Percentiles rank a stretch among this genome's conserved stretches.
Conservation (phyloP, 2,797 vertebrate genomes). For the Heterohyrax brucei region DNA sequence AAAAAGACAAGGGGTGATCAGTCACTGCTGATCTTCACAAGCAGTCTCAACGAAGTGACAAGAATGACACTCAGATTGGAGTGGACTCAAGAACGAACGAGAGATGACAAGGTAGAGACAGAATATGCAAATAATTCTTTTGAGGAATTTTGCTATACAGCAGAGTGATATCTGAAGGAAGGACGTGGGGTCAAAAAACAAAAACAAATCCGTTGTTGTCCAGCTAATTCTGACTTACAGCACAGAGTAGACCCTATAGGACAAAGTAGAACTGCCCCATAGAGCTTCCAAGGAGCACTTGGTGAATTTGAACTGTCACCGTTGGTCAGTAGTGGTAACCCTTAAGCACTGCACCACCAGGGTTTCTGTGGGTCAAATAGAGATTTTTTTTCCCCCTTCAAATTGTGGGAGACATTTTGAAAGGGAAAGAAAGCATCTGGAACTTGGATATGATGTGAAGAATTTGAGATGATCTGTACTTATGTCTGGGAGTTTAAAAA, state of each 20-base stretch:
- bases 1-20: background rate
- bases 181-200: background rate
- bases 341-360: no score
- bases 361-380: background rate
- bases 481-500: background rate
- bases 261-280: no score
- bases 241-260: no score
- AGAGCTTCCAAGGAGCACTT: no score
- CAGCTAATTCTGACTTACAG: no score
- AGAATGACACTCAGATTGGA: background rate
- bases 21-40: background rate
- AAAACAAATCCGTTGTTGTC: no score
- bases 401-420: background rate
- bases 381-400: background rate
- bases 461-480: background rate
- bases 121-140: background rate
- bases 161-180: background rate
- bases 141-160: constrained; percentile 15
- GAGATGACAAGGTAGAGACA: background rate
- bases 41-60: background rate
- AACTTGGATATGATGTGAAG: background rate
- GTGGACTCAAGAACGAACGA: background rate
- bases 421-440: background rate
- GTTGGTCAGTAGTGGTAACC: no score
- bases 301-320: no score